phyloP scores from a whole-genome alignment of 2,888 invertebrate genomes.

The Netelia inedita region DNA sequence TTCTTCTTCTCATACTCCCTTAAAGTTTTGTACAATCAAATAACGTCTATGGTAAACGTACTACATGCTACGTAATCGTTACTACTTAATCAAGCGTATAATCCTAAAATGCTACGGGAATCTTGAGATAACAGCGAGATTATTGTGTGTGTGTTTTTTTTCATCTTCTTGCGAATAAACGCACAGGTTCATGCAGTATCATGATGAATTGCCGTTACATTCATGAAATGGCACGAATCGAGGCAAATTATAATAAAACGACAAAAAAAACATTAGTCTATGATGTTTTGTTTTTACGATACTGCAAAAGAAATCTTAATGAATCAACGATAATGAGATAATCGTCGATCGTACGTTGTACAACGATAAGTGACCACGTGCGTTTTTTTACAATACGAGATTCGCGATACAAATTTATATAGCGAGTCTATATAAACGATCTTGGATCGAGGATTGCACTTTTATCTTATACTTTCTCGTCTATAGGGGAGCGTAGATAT shows the following conservation, averaged over 20 bases:
- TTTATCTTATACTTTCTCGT: slow-evolving; percentile 28
- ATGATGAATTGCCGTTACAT: slow-evolving; percentile 46
- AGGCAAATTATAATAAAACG: slow-evolving; percentile 45
- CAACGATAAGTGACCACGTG: slow-evolving; percentile 14
- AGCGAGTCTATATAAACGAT: slow-evolving; percentile 5
- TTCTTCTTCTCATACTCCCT: slow-evolving; percentile 29
- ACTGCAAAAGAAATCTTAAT: neutral
- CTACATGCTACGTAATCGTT: slow-evolving; percentile 63
- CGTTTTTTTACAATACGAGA: slow-evolving; percentile 47
- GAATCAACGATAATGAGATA: slow-evolving; percentile 5
- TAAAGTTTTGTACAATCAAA: slow-evolving; percentile 59
- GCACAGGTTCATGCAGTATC: slow-evolving; percentile 59
- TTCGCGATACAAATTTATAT: neutral
- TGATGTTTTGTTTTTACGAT: slow-evolving; percentile 25
- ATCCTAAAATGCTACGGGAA: slow-evolving; percentile 61
- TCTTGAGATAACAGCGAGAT: slow-evolving; percentile 43
- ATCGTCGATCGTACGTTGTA: slow-evolving; percentile 3
- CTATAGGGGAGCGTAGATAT: slow-evolving; percentile 14
- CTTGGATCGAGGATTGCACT: slow-evolving; percentile 6
- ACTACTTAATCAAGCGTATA: slow-evolving; percentile 61
- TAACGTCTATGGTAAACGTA: slow-evolving; percentile 56
- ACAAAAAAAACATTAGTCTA: slow-evolving; percentile 7
- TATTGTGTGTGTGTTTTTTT: slow-evolving; percentile 27
- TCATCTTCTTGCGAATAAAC: slow-evolving; percentile 12
- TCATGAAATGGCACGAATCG: slow-evolving; percentile 45